Base-by-base conservation (phyloP, 2,888 invertebrate genomes). In the Troilus luridus region DNA sequence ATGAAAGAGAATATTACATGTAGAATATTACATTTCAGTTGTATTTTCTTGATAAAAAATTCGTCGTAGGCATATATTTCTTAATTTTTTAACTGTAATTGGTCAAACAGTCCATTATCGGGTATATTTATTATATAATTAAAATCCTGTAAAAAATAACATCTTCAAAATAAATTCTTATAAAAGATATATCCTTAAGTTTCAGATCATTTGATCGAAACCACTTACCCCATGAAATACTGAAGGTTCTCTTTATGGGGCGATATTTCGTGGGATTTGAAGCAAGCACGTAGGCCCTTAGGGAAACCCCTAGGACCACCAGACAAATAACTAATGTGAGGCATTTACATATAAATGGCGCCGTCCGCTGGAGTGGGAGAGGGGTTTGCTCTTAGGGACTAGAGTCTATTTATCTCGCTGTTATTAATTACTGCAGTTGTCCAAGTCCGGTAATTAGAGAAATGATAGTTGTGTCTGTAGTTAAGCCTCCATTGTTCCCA, bases 271-370 rank as follows among this genome's bases (percentile, higher is more conserved):
- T 64, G 72, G 6, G 17, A 27, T 72, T 27, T 27, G 21, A 77
- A 77, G 24, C n/a, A 12, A 24, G 67, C 12, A 24, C 67, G 24
- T 24, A 67, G 41, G 17, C 27, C 72, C 9, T 41, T 41, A 3
- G 6, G 2, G 41, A 41, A 77, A 41, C 27, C 72, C 24, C 14
- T 24, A 8, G 67, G 24, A 24, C 67, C 72, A 77, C 72, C 72
- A 41, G 72, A 77, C 72, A 77, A 77, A 77, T 77, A 77, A 77
- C 27, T 41, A 77, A 77, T 77, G 72, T 24, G 27, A 27, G 17
- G 41, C 14, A 77, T 77, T 41, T 77, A 14, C 72, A 77, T 77
- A 77, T 77, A 77, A 41, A 77, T 77, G 72, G 72, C 5, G 3
- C 41, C 17, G 17, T 7, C 72, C 72, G 7, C 8, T 27, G 72